Evolutionary conservation across 2,888 invertebrate species (phyloP).

Genomic region (Pristionchus fissidentatus): DNA sequence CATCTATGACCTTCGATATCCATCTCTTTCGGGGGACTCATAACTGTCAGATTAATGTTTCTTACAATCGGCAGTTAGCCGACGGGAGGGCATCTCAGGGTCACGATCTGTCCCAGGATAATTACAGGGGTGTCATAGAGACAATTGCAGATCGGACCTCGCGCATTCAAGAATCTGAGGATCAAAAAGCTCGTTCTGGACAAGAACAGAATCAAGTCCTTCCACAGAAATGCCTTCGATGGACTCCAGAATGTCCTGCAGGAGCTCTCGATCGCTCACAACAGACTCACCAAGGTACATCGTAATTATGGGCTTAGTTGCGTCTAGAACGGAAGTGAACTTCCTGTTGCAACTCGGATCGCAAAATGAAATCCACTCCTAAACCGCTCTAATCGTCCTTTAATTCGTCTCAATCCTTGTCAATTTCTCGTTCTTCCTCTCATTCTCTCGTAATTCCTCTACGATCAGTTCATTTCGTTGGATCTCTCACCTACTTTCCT

Average conservation of each 20-base stretch:
- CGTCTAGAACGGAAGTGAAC: neutral
- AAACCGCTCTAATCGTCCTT: neutral
- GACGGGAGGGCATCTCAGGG: neutral
- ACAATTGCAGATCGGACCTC: conserved; percentile 71
- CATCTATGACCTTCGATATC: conserved; percentile 25
- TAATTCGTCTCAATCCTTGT: too few species aligned
- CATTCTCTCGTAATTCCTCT: neutral
- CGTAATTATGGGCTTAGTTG: too few species aligned
- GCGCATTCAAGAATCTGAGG: conserved; percentile 82
- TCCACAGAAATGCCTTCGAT: conserved; percentile 75
- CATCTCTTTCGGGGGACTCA: neutral
- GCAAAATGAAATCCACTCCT: neutral
- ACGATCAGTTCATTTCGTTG: conserved; percentile 33
- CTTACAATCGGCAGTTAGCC: neutral
- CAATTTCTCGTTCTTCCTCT: neutral
- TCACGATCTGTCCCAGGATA: neutral
- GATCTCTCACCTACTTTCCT: conserved; percentile 44
- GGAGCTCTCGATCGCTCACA: conserved; percentile 85
- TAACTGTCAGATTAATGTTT: too few species aligned
- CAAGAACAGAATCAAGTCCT: conserved; percentile 72
- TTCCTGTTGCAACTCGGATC: neutral
- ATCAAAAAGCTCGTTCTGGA: conserved; percentile 76
- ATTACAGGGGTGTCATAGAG: neutral
- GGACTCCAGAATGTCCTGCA: conserved; percentile 87
- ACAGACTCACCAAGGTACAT: conserved; percentile 82